Evolutionary conservation across 2,797 vertebrate species (phyloP), one percentile per base, ranked within the genome.

Genomic region (Pseudochirops corinnae): DNA sequence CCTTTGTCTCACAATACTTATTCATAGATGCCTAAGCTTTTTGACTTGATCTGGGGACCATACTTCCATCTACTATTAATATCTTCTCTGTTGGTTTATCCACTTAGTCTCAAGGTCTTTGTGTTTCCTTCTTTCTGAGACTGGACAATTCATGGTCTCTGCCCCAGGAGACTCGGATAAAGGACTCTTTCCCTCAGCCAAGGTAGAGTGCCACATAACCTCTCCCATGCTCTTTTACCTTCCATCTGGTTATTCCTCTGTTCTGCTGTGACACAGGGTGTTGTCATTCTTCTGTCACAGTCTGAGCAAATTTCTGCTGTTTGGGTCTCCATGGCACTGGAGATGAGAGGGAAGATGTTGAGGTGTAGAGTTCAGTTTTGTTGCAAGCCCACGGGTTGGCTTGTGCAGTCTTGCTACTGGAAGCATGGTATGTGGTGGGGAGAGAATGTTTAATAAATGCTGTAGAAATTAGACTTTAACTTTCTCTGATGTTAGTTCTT

Each of bases 1-100:
- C 39, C 39, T 87, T 87, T 87, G 74, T 87, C 74, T 87, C 74
- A 87, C 74, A 87, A 87, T 87, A 50, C 74, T 87, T 87, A 87
- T 87, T 87, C 74, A 87, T 12, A 87, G 39, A 50, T 46, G 21
- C 39, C 39, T 87, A 87, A 87, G 9, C 39, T 87, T 33, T 62
- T 46, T 87, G 28, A 87, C 74, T 87, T 87, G 74, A 50, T 87
- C 39, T 50, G 74, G 74, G 12, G 74, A 21, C 10, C 74, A 87
- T 26, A 87, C 46, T 87, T 87, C 74, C 74, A 28, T 50, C 39
- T 46, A 39, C 39, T 87, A 87, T 50, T 87, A 87, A 87, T 87
- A 26, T 50, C 39, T 87, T 87, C 39, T 46, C 39, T 87, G 74
- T 87, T 82, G 21, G 39, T 46, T 87, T 46, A 46, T 50, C 74